Percentiles rank a stretch among this genome's conserved stretches.
phyloP scores from a whole-genome alignment of 2,113 vertebrate species.

The Dipodomys stephensi region DNA sequence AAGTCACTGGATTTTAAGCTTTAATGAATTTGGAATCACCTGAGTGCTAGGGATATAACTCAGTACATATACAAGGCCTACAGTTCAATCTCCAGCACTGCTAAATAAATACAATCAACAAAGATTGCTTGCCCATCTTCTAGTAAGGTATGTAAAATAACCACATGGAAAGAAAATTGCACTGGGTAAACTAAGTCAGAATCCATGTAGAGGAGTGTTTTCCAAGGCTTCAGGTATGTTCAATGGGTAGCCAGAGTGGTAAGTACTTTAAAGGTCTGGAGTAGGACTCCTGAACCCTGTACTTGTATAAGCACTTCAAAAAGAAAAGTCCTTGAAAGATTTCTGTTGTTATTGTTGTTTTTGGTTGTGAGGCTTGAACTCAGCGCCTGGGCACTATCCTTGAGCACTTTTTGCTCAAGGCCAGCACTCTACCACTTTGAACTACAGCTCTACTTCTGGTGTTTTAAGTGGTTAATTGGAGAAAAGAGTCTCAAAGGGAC shows the following conservation, averaged over 20 bases:
- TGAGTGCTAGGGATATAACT: too few relatives aligned
- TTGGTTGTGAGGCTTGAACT: too few relatives aligned
- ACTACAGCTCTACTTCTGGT: too few relatives aligned
- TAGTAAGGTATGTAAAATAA: neutral
- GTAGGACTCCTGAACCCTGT: neutral
- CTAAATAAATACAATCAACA: neutral
- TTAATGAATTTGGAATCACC: neutral
- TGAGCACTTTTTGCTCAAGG: too few relatives aligned
- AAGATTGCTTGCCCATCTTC: neutral
- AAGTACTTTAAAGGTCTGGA: neutral
- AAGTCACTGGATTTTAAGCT: neutral
- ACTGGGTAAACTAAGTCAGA: neutral
- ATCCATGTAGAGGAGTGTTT: neutral
- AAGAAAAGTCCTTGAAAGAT: conserved; percentile 3
- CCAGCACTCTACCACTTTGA: too few relatives aligned
- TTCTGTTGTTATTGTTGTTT: neutral
- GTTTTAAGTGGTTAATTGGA: too few relatives aligned
- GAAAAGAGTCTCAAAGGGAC: too few relatives aligned
- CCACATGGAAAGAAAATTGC: neutral
- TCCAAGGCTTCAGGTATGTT: neutral
- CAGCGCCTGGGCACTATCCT: too few relatives aligned
- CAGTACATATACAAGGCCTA: too few relatives aligned
- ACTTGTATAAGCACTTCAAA: neutral
- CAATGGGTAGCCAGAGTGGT: neutral
- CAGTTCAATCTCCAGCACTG: too few relatives aligned